phyloP scores from a whole-genome alignment of 2,888 invertebrate species.

The Mechanitis mazaeus region DNA sequence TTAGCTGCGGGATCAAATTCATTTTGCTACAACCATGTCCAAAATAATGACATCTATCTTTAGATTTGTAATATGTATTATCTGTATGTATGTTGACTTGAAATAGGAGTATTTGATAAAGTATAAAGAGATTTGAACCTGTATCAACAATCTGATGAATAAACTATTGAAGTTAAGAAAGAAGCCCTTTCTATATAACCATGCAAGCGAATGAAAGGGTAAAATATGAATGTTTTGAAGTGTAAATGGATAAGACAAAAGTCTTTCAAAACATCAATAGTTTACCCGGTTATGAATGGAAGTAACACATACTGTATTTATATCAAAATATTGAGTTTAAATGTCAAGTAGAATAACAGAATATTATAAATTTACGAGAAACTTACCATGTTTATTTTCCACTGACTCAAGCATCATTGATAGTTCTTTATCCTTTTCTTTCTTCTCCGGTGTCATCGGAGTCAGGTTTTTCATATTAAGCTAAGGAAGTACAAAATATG shows the following conservation, averaged over 20 bases:
- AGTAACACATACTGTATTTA: constrained; percentile 9
- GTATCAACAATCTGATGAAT: constrained; percentile 79
- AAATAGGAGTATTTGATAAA: not conserved
- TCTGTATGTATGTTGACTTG: too few species aligned
- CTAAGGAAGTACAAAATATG: constrained; percentile 46
- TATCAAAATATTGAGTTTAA: constrained; percentile 11
- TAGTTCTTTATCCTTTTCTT: constrained; percentile 82
- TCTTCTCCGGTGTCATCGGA: constrained; percentile 77
- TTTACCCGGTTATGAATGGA: constrained; percentile 64
- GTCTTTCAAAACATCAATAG: constrained; percentile 75
- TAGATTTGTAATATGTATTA: not conserved
- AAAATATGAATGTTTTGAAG: constrained; percentile 75
- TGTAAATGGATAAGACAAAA: constrained; percentile 28
- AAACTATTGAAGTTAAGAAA: constrained; percentile 78
- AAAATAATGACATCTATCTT: constrained; percentile 10
- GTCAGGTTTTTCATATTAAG: constrained; percentile 78
- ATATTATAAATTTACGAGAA: not conserved
- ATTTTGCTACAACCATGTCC: constrained; percentile 32
- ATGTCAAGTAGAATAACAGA: constrained; percentile 1
- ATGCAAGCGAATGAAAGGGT: constrained; percentile 75
- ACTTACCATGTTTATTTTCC: constrained; percentile 90
- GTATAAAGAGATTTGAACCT: constrained; percentile 10
- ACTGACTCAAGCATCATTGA: constrained; percentile 85
- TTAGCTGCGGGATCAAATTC: constrained; percentile 82
- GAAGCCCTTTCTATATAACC: constrained; percentile 67